A percentile compares a stretch with the other conserved stretches of the same genome.
phyloP scores from a whole-genome alignment of 2,797 vertebrate species.

The Tragopan temminckii region DNA sequence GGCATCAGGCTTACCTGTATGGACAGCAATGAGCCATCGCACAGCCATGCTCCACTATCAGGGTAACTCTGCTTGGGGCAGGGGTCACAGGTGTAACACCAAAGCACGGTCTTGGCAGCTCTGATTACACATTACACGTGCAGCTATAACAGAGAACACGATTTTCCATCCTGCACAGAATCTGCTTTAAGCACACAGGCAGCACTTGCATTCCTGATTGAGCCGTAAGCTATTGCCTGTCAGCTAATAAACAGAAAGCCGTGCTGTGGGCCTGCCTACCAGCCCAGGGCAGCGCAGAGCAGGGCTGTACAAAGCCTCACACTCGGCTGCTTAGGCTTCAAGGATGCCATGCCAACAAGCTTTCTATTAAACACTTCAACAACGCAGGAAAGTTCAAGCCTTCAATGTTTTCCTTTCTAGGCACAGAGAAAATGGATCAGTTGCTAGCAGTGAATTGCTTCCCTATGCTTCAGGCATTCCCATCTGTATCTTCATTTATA shows the following conservation, averaged over 20 bases:
- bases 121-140: neutral
- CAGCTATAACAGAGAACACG: neutral
- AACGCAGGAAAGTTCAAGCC: neutral
- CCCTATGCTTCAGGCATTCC: neutral
- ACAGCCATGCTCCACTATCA: no score
- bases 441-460: neutral
- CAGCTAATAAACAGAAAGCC: neutral
- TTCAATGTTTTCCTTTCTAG: conserved; percentile 13
- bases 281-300: neutral
- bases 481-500: neutral
- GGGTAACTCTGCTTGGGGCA: neutral
- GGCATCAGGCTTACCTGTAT: neutral
- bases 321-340: neutral
- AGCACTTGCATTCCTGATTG: neutral
- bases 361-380: neutral
- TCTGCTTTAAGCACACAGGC: neutral
- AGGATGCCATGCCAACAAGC: neutral
- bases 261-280: neutral
- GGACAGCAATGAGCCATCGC: neutral
- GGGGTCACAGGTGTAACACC: neutral
- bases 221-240: neutral
- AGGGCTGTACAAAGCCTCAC: neutral
- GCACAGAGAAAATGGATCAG: neutral
- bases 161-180: neutral
- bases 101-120: neutral